phyloP scores from a whole-genome alignment of 2,888 invertebrate genomes.

The Drosophila quasianomalipes region DNA sequence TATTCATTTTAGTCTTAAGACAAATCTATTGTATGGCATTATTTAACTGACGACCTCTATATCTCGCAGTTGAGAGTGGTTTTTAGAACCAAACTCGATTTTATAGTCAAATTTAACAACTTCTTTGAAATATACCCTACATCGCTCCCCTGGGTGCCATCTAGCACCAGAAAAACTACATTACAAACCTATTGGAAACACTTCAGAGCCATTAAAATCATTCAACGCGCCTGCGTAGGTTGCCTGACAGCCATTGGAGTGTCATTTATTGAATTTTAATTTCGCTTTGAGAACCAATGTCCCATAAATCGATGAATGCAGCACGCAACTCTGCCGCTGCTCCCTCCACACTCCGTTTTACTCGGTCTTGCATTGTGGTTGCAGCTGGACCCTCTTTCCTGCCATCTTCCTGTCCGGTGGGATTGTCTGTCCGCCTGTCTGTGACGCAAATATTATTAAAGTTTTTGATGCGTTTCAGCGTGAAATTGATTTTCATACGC shows the following conservation, averaged over 20 bases:
- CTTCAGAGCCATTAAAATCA: slow-evolving; percentile 60
- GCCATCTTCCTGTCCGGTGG: slow-evolving; percentile 39
- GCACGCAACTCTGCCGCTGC: slow-evolving; percentile 33
- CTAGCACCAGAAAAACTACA: slow-evolving; percentile 21
- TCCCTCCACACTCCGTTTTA: background rate
- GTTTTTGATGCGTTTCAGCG: slow-evolving; percentile 82
- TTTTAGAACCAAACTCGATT: background rate
- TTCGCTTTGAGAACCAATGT: slow-evolving; percentile 66
- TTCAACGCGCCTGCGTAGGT: slow-evolving; percentile 63
- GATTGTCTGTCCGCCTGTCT: slow-evolving; percentile 22
- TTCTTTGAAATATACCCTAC: slow-evolving; percentile 5
- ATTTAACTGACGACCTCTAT: background rate
- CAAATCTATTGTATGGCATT: background rate
- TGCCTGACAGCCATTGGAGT: slow-evolving; percentile 58
- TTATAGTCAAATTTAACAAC: slow-evolving; percentile 18
- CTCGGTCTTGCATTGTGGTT: slow-evolving; percentile 6
- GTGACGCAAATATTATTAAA: slow-evolving; percentile 81
- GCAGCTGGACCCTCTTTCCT: slow-evolving; percentile 45
- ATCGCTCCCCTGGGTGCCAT: background rate
- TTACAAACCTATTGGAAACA: slow-evolving; percentile 43
- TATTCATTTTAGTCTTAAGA: too few species aligned
- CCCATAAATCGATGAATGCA: slow-evolving; percentile 71
- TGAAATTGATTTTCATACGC: slow-evolving; percentile 82
- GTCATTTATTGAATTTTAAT: slow-evolving; percentile 76
- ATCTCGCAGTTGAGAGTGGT: background rate